Percentiles rank a stretch among this genome's conserved stretches.
These are phyloP conservation scores for Pangasianodon gigas DNA, from an alignment of 2,113 vertebrate genomes.

Conservation along the genomic window DNA sequence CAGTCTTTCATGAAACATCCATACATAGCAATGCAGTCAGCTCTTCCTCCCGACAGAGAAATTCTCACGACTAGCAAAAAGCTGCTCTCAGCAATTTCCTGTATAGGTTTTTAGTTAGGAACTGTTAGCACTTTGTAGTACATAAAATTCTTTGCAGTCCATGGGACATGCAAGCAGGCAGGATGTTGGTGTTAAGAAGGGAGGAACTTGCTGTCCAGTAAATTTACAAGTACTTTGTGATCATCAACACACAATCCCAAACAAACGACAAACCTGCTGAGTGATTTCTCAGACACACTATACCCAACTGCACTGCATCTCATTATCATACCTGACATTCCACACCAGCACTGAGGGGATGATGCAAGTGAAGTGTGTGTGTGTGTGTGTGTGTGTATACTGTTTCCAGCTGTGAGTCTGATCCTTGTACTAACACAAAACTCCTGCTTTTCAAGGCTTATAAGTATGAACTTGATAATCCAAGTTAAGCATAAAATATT, in stretches of 20 bases:
- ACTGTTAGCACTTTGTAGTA: not conserved
- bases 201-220: not conserved
- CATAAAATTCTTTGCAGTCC: not conserved
- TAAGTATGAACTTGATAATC: not conserved
- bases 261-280: not conserved
- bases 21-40: not conserved
- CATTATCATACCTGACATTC: slow-evolving; percentile 43
- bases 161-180: not conserved
- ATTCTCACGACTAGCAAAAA: not conserved
- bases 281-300: not conserved
- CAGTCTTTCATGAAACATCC: not conserved
- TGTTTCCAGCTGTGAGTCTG: slow-evolving; percentile 29
- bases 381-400: not conserved
- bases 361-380: slow-evolving; percentile 20
- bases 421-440: slow-evolving; percentile 29
- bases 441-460: not conserved
- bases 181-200: not conserved
- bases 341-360: slow-evolving; percentile 39
- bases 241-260: no score
- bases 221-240: not conserved
- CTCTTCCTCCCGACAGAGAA: not conserved
- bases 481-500: not conserved
- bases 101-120: not conserved
- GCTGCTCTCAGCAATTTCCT: not conserved
- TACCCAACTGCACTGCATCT: not conserved